Conservation (phyloP, 2,888 invertebrate genomes). For the Zhuqinia jingwanae region DNA sequence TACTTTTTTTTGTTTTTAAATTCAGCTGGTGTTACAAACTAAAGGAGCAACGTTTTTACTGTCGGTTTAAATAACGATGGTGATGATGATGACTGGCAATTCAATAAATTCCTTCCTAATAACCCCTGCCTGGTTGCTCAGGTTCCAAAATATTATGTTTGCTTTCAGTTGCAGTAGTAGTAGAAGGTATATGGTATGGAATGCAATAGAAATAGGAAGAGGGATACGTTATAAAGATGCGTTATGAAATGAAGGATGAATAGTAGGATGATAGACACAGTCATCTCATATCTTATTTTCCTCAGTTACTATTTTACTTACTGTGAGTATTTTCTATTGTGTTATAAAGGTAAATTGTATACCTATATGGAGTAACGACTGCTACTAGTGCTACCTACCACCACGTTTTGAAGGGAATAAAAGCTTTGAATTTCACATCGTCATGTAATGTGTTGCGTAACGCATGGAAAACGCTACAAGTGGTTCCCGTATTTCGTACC, state of each 20-base stretch:
- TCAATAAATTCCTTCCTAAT: constrained; percentile 67
- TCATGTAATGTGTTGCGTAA: neutral
- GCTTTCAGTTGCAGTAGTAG: neutral
- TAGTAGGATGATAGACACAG: constrained; percentile 38
- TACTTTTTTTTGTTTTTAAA: constrained; percentile 23
- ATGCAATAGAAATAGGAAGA: constrained; percentile 19
- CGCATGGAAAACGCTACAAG: constrained; percentile 33
- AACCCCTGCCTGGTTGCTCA: constrained; percentile 62
- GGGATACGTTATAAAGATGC: neutral
- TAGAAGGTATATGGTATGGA: no score
- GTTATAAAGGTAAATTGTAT: constrained; percentile 22
- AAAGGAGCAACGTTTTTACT: constrained; percentile 15
- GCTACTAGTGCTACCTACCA: constrained; percentile 38
- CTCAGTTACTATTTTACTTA: no score
- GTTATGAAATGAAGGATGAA: neutral
- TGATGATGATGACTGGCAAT: constrained; percentile 66
- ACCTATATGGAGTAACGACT: neutral
- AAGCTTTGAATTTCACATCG: constrained; percentile 37
- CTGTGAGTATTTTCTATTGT: constrained; percentile 39
- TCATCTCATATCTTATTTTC: constrained; percentile 35
- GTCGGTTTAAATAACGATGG: constrained; percentile 13
- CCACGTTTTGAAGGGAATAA: constrained; percentile 31
- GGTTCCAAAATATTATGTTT: constrained; percentile 21
- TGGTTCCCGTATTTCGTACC: constrained; percentile 12
- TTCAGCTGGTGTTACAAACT: constrained; percentile 21